Base-by-base conservation (phyloP, 2,113 vertebrate species). In the Varanus komodoensis region DNA sequence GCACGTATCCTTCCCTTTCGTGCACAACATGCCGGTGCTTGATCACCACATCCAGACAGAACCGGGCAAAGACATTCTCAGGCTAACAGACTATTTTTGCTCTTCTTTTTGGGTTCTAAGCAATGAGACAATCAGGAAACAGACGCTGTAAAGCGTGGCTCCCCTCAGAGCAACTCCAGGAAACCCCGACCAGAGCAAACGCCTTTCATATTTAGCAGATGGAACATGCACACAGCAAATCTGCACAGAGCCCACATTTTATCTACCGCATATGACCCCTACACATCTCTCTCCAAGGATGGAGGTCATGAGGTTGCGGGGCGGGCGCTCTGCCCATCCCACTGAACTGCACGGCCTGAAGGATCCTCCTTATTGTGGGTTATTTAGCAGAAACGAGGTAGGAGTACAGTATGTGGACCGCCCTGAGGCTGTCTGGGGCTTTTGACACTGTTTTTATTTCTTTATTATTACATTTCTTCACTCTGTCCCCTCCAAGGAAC, bases 1-100 rank as follows among this genome's bases (percentile, higher is more conserved):
- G 71, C 88, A 92, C 88, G 92, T 77, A 87, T 93, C 73, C 92
- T 82, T 93, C 11, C 81, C n/a, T 92, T 85, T 75, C 87, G 89
- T 87, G 87, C 90, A 69, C 82, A 84, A 88, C 0, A n/a, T 21
- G 38, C 29, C 74, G 77, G 82, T 9, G 23, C 19, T 81, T 54
- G 32, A n/a, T 92, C 87, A 89, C 85, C 93, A 93, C 92, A 87
- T 86, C 84, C 0, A 89, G 83, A 57, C 8, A 81, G n/a, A 73
- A 84, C 34, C 73, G 68, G 64, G 87, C 84, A 14, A 90, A 80
- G 87, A 84, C 1, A 64, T 25, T 0, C 3, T 73, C 75, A 84
- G 84, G 71, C 4, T 29, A 3, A 34, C 5, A 25, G 2, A 71
- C 84, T 15, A 44, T 89, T 48, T 0, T 14, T 0, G 0, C 68